Percentiles rank a stretch among this genome's conserved stretches.
phyloP scores from a whole-genome alignment of 2,797 vertebrate species.

The Taeniopygia guttata region DNA sequence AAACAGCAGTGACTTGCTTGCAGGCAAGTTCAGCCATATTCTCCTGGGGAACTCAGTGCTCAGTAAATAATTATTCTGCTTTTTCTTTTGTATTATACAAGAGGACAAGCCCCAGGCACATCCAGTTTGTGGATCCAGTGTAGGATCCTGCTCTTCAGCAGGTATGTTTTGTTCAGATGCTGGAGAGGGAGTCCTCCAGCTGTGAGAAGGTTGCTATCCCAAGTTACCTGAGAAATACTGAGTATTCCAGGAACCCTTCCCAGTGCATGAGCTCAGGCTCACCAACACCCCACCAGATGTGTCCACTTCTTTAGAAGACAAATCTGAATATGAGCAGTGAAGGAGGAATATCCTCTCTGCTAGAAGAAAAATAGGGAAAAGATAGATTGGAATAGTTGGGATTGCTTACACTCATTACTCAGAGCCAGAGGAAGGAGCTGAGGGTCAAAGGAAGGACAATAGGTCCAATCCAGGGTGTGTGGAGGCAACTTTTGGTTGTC shows the following conservation, averaged over 20 bases:
- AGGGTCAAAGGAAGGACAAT: constrained; percentile 14
- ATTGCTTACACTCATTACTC: not conserved
- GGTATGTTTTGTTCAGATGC: not conserved
- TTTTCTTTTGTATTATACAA: not conserved
- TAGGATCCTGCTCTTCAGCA: not conserved
- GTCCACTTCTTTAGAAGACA: not conserved
- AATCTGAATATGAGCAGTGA: not conserved
- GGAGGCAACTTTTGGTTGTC: not conserved
- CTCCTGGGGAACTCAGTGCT: not conserved
- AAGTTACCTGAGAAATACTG: not conserved
- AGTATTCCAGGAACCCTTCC: not conserved
- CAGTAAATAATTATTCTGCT: not conserved
- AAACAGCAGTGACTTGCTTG: not conserved
- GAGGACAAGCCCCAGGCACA: fast-evolving
- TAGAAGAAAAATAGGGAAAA: not conserved
- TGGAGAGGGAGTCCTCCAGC: not conserved
- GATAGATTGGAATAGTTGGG: not conserved
- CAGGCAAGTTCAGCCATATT: not conserved
- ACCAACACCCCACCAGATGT: not conserved
- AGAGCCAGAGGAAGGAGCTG: constrained; percentile 5
- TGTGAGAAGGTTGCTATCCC: not conserved
- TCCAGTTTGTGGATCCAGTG: not conserved
- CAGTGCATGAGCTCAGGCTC: not conserved
- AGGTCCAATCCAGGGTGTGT: not conserved
- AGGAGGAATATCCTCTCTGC: not conserved